These are phyloP conservation scores for Heliothis virescens DNA, from an alignment of 1,140 invertebrate genomes.

Conservation along the genomic window DNA sequence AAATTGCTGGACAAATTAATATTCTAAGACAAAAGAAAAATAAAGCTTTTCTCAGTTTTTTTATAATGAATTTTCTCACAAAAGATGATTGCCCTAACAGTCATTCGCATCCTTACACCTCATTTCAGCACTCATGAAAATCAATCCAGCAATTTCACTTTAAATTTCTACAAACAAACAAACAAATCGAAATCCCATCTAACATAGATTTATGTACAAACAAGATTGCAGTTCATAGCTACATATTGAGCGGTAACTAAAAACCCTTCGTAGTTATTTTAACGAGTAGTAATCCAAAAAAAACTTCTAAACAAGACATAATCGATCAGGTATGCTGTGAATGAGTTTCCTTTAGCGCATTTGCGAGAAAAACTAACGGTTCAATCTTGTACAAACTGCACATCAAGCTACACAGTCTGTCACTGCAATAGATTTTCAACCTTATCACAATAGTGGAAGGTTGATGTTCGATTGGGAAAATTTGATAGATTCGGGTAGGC, in stretches of 20 bases:
- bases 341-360: conserved; percentile 31
- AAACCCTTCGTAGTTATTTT: conserved; percentile 32
- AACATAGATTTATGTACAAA: conserved; percentile 24
- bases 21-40: no score
- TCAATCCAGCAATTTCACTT: background rate
- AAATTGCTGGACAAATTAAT: no score
- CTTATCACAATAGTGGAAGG: no score
- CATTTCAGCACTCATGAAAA: background rate
- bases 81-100: background rate
- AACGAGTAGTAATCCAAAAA: conserved; percentile 34
- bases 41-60: no score
- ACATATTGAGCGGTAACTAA: conserved; percentile 40
- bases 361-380: conserved; percentile 46
- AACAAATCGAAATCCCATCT: background rate
- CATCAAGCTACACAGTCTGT: no score
- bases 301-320: conserved; percentile 38
- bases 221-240: conserved; percentile 36
- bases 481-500: no score
- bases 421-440: no score
- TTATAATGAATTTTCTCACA: no score
- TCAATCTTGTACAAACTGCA: background rate
- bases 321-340: conserved; percentile 35
- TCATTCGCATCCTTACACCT: no score
- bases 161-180: background rate
- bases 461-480: background rate